Evolutionary conservation across 1,140 invertebrate species (phyloP).

Genomic region (Steinernema feltiae): DNA sequence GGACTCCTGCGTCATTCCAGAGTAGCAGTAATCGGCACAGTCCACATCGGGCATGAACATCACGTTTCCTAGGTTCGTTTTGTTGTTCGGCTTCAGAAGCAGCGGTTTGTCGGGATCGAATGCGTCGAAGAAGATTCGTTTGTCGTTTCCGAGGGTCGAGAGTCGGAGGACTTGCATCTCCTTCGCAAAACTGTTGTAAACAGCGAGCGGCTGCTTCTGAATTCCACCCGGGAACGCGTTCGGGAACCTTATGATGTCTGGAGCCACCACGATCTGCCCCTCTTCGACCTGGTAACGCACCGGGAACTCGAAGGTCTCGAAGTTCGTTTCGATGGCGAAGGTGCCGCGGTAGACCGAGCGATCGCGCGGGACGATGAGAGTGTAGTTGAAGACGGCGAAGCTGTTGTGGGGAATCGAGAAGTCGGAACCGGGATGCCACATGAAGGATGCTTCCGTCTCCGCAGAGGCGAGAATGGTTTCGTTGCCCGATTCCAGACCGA

Average conservation of each 20-base stretch:
- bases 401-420: constrained; percentile 34
- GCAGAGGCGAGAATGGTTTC: constrained; percentile 18
- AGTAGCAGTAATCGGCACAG: constrained; percentile 72
- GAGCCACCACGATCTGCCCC: constrained; percentile 47
- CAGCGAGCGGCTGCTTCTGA: constrained; percentile 68
- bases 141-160: constrained; percentile 62
- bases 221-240: constrained; percentile 77
- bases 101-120: constrained; percentile 40
- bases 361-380: constrained; percentile 21
- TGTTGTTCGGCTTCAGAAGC: constrained; percentile 16
- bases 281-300: constrained; percentile 32
- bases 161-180: constrained; percentile 76
- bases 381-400: constrained; percentile 37
- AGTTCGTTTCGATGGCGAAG: constrained; percentile 32
- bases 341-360: neutral
- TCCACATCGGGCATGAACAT: constrained; percentile 68
- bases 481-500: constrained; percentile 31
- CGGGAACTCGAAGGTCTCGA: constrained; percentile 33
- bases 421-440: constrained; percentile 25
- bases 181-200: constrained; percentile 67
- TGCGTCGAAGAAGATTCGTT: constrained; percentile 58
- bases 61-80: constrained; percentile 63
- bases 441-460: neutral
- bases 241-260: constrained; percentile 66
- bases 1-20: constrained; percentile 65